Base-by-base conservation (phyloP, 1,140 invertebrate species). In the Leptinotarsa texana region DNA sequence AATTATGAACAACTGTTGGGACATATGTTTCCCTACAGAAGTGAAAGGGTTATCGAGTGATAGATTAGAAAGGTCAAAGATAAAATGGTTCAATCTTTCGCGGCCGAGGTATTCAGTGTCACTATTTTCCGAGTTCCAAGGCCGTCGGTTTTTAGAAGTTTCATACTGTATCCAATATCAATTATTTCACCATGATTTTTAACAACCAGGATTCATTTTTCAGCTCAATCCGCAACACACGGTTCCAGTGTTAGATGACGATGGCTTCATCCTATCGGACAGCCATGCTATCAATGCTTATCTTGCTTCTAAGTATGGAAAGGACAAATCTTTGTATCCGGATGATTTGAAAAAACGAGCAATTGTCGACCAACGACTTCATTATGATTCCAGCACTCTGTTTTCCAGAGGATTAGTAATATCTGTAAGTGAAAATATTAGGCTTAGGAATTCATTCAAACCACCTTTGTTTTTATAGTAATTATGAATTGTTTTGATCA, bases 171-270 rank as follows among this genome's bases (percentile, higher is more conserved):
- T 11, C 11, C 33, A 42, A 33, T 33, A 11, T 11, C 3, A 11
- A 42, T 42, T 42, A 42, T 42, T 42, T 42, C 33, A 42, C 8
- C 8, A 42, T 42, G 2, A 11, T 0, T 11, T 11, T 42, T 11
- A 11, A 42, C 8, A 11, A 42, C 8, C 33, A 42, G 33, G 8
- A 42, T 42, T 33, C 33, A 11, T 11, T 57, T 81, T 82, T 51
- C 75, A 86, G 86, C 84, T 88, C 68, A 92, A 92, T 85, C 90
- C 90, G 18, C 89, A 91, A 80, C 91, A 92, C 74, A 90, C 90
- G 1, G 86, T 93, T 75, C 92, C 92, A 5, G 90, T 90, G 0
- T 83, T 92, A 74, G 89, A 90, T 80, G 91, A 92, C 76, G 87
- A 88, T 75, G 91, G 88, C 24, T 90, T 89, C 66, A 85, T 88